Base-by-base conservation (phyloP, 2,888 invertebrate species). In the Nymphalis polychloros region DNA sequence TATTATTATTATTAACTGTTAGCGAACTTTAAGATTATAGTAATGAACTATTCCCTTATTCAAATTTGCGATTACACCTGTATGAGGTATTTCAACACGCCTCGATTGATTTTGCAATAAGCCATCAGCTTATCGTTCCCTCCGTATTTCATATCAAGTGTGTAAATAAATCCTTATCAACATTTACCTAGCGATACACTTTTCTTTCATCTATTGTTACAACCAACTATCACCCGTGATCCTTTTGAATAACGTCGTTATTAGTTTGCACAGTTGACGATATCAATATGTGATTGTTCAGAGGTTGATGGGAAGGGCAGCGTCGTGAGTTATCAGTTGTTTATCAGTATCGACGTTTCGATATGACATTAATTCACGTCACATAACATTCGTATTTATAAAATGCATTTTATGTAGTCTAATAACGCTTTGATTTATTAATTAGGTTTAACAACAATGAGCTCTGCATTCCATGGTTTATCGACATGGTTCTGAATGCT, bases 291-390 rank as follows among this genome's bases (percentile, higher is more conserved):
- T 60, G 59, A 55, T 64, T 65, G 57, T 59, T 52, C 59, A 61
- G 31, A 61, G 47, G 66, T 57, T 31, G 67, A 53, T 59, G 71
- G 73, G 71, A 48, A 67, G 73, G 74, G 74, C 69, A 71, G 74
- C 68, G 69, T 72, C 69, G 64, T 72, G 69, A 68, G 66, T 63
- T 74, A 74, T 74, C 73, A 65, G 57, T 48, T 10, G 64, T 55
- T 53, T 68, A 72, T 73, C 72, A 59, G 63, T 68, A 73, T 69
- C 65, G 72, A 64, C 68, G 59, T 71, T 66, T 70, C 35, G 67
- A 67, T 68, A 67, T 67, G 27, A 41, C 50, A 55, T 65, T 23
- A 60, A 64, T 71, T 69, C 69, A 66, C 62, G 61, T 47, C 16
- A 63, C 48, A 48, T 64, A 31, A 62, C 46, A 50, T 62, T 61